These are phyloP conservation scores for Python bivittatus DNA, from an alignment of 2,113 vertebrate genomes.

Conservation along the genomic window DNA sequence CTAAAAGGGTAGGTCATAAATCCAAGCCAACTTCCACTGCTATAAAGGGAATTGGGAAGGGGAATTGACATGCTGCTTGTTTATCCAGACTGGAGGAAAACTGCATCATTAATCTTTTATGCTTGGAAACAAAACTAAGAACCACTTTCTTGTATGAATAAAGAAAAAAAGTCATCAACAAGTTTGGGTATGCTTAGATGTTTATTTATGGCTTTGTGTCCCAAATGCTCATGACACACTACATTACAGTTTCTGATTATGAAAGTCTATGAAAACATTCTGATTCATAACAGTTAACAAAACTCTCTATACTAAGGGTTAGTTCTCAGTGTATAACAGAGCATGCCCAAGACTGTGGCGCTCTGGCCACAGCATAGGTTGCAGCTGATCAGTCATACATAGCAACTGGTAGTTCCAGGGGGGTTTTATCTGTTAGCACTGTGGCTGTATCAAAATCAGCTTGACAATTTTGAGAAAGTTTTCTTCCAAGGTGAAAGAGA, in stretches of 20 bases:
- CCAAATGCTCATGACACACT: neutral
- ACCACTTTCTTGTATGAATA: neutral
- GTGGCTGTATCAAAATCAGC: neutral
- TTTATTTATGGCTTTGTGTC: neutral
- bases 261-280: neutral
- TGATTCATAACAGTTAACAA: neutral
- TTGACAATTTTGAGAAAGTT: too few species aligned
- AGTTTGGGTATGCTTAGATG: neutral
- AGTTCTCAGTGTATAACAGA: neutral
- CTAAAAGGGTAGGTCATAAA: neutral
- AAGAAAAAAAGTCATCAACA: neutral
- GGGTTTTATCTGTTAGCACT: neutral
- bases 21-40: neutral
- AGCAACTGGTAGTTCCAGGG: neutral
- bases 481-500: too few species aligned
- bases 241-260: neutral
- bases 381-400: neutral
- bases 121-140: neutral
- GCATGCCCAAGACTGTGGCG: neutral
- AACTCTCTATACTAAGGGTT: neutral
- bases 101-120: neutral
- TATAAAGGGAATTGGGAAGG: neutral
- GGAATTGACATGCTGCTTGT: neutral
- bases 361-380: neutral
- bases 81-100: neutral